A percentile compares a stretch with the other conserved stretches of the same genome.
These are phyloP conservation scores for Nyctibius bracteatus DNA, from an alignment of 2,113 vertebrate species.

Conservation along the genomic window DNA sequence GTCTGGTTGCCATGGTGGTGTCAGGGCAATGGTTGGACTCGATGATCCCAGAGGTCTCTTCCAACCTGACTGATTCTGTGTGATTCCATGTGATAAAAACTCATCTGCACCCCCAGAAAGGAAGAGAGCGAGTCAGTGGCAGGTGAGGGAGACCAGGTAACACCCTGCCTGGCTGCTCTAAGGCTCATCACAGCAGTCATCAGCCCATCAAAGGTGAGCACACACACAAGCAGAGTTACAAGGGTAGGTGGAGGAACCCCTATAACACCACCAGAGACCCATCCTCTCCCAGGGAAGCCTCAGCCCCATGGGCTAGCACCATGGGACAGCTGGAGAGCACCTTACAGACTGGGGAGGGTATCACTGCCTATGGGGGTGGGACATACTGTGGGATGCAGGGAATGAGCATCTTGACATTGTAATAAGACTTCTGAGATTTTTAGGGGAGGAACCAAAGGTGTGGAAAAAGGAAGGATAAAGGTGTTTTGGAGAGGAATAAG, in stretches of 20 bases:
- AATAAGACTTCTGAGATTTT: not conserved
- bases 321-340: not conserved
- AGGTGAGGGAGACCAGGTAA: not conserved
- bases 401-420: fast-evolving
- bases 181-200: not conserved
- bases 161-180: not conserved
- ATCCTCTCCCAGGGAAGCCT: not conserved
- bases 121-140: too few species aligned
- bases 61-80: too few species aligned
- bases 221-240: fast-evolving
- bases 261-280: fast-evolving
- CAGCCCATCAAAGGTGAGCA: fast-evolving
- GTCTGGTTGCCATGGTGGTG: too few species aligned
- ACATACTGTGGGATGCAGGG: not conserved
- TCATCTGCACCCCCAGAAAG: not conserved
- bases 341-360: not conserved
- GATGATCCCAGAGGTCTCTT: too few species aligned
- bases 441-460: not conserved
- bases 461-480: not conserved
- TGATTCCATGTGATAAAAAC: not conserved
- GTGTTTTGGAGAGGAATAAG: not conserved
- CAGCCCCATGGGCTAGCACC: not conserved
- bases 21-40: too few species aligned
- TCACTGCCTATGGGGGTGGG: not conserved
- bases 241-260: not conserved